Evolutionary conservation across 2,797 vertebrate genomes (phyloP).

Genomic region (Dryobates pubescens): DNA sequence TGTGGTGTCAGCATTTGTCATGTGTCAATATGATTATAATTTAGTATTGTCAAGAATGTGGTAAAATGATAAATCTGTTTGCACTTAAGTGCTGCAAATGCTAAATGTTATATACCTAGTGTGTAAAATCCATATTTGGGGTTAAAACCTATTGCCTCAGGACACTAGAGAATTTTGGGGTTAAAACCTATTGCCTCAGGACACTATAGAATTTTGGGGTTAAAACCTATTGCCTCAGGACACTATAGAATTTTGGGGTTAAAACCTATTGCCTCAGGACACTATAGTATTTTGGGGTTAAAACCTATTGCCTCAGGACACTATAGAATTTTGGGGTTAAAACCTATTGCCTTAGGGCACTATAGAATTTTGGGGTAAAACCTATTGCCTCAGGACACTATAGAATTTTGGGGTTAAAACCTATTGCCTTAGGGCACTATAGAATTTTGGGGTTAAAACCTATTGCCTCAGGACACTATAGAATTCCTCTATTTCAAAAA

Average conservation of each 20-base stretch:
- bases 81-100: background rate
- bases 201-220: background rate
- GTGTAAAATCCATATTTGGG: background rate
- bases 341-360: background rate
- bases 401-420: background rate
- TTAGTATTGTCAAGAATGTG: background rate
- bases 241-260: background rate
- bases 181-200: background rate
- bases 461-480: background rate
- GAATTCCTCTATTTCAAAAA: background rate
- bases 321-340: background rate
- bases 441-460: background rate
- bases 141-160: background rate
- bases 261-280: background rate
- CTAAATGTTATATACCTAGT: background rate
- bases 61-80: background rate
- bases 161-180: background rate
- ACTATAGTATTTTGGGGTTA: too few species aligned
- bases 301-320: background rate
- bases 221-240: background rate
- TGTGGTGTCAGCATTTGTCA: background rate
- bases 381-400: background rate
- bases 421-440: too few species aligned
- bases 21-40: background rate
- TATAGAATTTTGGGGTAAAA: too few species aligned